Evolutionary conservation across 2,888 invertebrate genomes (phyloP).

Genomic region (Epistrophella euchroma): DNA sequence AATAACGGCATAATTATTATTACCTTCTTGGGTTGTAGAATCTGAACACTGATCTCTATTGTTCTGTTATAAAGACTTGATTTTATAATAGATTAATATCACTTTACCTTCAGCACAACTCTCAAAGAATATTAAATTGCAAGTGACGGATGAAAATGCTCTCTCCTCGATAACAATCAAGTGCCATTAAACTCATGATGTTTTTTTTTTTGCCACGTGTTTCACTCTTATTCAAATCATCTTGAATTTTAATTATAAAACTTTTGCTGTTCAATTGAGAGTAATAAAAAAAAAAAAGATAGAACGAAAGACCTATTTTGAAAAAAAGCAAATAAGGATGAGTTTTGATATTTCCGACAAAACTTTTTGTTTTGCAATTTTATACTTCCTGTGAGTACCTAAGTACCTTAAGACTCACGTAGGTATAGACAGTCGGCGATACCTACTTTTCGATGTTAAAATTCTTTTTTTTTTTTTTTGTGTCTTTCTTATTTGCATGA

Average conservation of each 20-base stretch:
- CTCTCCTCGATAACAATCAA: constrained; percentile 6
- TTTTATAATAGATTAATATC: not conserved
- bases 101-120: not conserved
- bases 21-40: not conserved
- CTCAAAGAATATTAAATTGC: not conserved
- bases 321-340: not conserved
- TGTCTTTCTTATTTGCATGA: not conserved
- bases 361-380: constrained; percentile 7
- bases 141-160: not conserved
- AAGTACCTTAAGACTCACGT: not conserved
- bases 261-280: constrained; percentile 53
- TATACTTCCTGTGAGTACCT: not conserved
- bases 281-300: constrained; percentile 1
- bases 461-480: not conserved
- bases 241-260: constrained; percentile 67
- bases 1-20: not conserved
- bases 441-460: not conserved
- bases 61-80: not conserved
- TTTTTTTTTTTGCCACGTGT: not conserved
- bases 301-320: not conserved
- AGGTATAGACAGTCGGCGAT: not conserved
- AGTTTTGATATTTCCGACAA: not conserved
- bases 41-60: not conserved
- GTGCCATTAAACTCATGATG: constrained; percentile 1
- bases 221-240: constrained; percentile 51